Percentiles rank a stretch among this genome's conserved stretches.
Evolutionary conservation across 2,888 invertebrate species (phyloP).

Genomic region (Euzetes globulus): DNA sequence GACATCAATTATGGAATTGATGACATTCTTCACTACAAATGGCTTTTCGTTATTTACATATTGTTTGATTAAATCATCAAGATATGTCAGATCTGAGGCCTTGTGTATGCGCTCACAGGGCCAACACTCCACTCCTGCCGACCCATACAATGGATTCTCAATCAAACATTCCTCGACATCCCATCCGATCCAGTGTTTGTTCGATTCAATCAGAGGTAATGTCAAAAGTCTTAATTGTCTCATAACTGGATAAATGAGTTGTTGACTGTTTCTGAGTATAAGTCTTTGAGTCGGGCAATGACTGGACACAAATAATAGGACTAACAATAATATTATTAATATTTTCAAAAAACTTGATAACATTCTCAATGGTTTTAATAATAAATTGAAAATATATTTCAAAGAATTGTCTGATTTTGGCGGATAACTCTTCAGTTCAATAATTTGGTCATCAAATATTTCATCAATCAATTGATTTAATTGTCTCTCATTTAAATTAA

Average conservation of each 20-base stretch:
- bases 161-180: constrained; percentile 78
- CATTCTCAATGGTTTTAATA: neutral
- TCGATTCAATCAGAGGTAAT: constrained; percentile 65
- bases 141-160: constrained; percentile 72
- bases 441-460: neutral
- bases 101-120: constrained; percentile 65
- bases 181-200: constrained; percentile 65
- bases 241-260: constrained; percentile 71
- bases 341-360: neutral
- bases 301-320: constrained; percentile 34
- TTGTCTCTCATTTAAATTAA: neutral
- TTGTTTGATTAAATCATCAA: constrained; percentile 52
- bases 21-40: constrained; percentile 51
- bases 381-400: neutral
- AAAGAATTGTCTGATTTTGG: neutral
- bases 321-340: neutral
- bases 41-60: constrained; percentile 54
- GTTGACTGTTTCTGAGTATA: constrained; percentile 64
- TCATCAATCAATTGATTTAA: constrained; percentile 15
- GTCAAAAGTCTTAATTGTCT: constrained; percentile 63
- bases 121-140: constrained; percentile 75
- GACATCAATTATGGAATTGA: neutral
- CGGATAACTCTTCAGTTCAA: neutral
- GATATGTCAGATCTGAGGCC: constrained; percentile 60
- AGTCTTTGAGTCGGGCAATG: constrained; percentile 56